phyloP scores from a whole-genome alignment of 2,888 invertebrate species.

The Epinotia brunnichana region DNA sequence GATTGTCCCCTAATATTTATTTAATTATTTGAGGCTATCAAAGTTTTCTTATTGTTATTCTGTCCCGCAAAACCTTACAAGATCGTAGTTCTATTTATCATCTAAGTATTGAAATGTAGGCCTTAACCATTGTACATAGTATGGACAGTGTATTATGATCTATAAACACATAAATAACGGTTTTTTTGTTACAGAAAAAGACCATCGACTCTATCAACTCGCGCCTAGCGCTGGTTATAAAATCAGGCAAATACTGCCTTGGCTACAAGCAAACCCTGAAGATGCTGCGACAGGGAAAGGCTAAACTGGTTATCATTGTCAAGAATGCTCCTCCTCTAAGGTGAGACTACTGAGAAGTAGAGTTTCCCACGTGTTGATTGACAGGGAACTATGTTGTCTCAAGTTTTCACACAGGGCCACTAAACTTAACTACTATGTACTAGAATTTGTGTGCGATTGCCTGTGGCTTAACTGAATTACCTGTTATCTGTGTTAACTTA shows the following conservation, averaged over 20 bases:
- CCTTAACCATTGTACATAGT: too few species aligned
- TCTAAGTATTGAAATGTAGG: too few species aligned
- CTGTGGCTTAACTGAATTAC: neutral
- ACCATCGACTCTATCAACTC: constrained; percentile 99
- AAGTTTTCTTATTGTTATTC: too few species aligned
- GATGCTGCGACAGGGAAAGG: constrained; percentile 98
- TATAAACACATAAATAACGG: neutral
- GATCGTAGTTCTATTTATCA: too few species aligned
- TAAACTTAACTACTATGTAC: neutral
- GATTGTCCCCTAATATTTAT: too few species aligned
- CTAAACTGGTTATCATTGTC: constrained; percentile 99
- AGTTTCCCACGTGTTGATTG: constrained; percentile 74
- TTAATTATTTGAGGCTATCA: too few species aligned
- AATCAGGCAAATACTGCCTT: constrained; percentile 98
- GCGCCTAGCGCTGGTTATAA: constrained; percentile 98
- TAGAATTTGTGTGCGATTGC: neutral
- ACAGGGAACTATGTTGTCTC: constrained; percentile 65
- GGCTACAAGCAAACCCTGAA: constrained; percentile 99
- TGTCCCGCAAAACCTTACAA: too few species aligned
- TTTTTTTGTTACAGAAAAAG: constrained; percentile 91
- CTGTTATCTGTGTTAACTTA: constrained; percentile 22
- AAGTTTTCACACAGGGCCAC: constrained; percentile 24
- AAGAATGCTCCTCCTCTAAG: constrained; percentile 99
- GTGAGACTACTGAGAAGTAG: constrained; percentile 94
- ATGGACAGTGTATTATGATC: too few species aligned